Conservation (phyloP, 2,888 invertebrate genomes). For the Apoderus coryli region DNA sequence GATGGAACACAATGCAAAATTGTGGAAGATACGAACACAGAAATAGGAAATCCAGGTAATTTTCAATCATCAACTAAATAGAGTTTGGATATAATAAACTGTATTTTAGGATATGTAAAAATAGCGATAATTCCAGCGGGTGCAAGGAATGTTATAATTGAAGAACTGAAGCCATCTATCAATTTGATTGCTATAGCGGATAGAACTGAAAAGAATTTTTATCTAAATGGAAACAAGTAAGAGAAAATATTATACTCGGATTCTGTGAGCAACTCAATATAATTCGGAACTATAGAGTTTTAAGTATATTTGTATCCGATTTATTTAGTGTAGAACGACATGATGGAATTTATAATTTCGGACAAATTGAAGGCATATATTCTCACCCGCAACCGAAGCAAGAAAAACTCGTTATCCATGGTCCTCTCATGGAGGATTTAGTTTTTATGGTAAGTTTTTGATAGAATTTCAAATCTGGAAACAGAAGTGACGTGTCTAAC, state of each 20-base stretch:
- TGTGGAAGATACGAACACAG: slow-evolving; percentile 38
- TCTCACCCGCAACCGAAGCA: slow-evolving; percentile 35
- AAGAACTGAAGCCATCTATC: slow-evolving; percentile 38
- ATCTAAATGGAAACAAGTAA: slow-evolving; percentile 48
- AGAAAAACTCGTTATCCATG: slow-evolving; percentile 44
- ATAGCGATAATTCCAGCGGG: slow-evolving; percentile 43
- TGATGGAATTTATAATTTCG: slow-evolving; percentile 35
- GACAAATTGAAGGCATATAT: slow-evolving; percentile 35
- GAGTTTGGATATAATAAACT: too few relatives aligned
- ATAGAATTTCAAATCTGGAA: too few relatives aligned
- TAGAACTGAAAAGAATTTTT: slow-evolving; percentile 36
- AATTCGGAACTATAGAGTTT: slow-evolving; percentile 4
- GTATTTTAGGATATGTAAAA: slow-evolving; percentile 37
- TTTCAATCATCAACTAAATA: too few relatives aligned
- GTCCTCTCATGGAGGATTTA: slow-evolving; percentile 45
- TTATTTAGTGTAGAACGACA: slow-evolving; percentile 23
- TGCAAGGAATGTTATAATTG: slow-evolving; percentile 43
- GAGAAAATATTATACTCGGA: slow-evolving; percentile 17
- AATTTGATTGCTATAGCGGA: slow-evolving; percentile 44
- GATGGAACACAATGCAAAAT: slow-evolving; percentile 50
- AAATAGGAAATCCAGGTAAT: slow-evolving; percentile 5
- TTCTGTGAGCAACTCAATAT: too few relatives aligned
- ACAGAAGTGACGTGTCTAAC: too few relatives aligned
- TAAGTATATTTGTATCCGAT: background rate
- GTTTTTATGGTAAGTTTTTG: slow-evolving; percentile 45